Base-by-base conservation (phyloP, 2,113 vertebrate species). In the Neogale vison region DNA sequence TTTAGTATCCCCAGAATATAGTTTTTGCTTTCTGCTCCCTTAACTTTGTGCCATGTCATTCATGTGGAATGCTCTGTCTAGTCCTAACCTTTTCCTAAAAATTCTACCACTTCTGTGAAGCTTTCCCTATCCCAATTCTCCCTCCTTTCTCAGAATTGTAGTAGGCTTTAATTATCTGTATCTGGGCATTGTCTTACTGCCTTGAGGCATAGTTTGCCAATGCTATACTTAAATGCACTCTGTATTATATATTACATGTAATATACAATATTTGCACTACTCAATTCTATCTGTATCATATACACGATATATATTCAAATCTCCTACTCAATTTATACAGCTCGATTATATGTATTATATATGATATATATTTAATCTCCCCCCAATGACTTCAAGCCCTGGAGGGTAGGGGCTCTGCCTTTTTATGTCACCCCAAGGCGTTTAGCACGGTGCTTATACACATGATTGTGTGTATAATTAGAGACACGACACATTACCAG, bases 41-140 rank as follows among this genome's bases (percentile, higher is more conserved):
- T 45, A 57, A 55, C 31, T 86, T 55, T 80, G 17, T 93, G 29
- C 29, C 21, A 61, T 74, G 77, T 10, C 21, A 82, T 52, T 80
- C 50, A 84, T 29, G 36, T 7, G 95, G 39, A 93, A 93, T 39
- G 23, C 69, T 87, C 47, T 74, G 14, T 90, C 77, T 76, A 42
- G 13, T 88, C 18, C 95, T 94, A 77, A 65, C 42, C 3, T 87
- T 76, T 84, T 63, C 45, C 50, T 94, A 85, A 97, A 93, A 92
- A 83, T 90, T 85, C 50, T 47, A 47, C 7, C 45, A 47, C 45
- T 47, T 47, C 45, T 13, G 45, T 47, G 52, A 96, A 90, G 20
- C 1, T 59, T 95, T 94, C 26, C 10, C 10, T 76, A 93, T 47
- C 57, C 84, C n/a, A 82, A 90, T 86, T 61, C 4, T 63, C 84